Base-by-base conservation (phyloP, 2,888 invertebrate genomes). In the Heliconius cydno region DNA sequence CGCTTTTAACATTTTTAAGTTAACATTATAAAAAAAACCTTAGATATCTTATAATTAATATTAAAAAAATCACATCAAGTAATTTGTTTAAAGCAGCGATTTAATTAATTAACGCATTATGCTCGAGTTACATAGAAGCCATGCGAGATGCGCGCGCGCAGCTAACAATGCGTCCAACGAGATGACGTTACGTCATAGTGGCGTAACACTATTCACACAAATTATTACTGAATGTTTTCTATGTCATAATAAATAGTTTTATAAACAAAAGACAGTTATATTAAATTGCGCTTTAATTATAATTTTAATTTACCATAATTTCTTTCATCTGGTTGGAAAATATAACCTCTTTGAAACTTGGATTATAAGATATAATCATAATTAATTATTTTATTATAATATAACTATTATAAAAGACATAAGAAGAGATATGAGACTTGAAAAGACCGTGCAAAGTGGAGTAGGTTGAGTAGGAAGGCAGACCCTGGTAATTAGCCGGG, bases 91-190 rank as follows among this genome's bases (percentile, higher is more conserved):
- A 89, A 88, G 88, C 87, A 87, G 88, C 88, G 86, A 84, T 82
- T 84, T 87, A 88, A 89, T 89, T 86, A 90, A 88, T 88, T 87
- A 86, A 86, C 85, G 85, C 82, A 87, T 87, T 89, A 89, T 87
- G 84, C 82, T 81, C 82, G 83, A 79, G 81, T 82, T 79, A 63
- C n/a, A 76, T 46, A 78, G 81, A 79, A 80, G 83, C 82, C 83
- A 85, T 85, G 85, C 85, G 83, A 81, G 83, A 77, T 67, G 85
- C 83, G 85, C 85, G 82, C 78, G 83, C 86, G 85, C 84, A 83
- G 82, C 78, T 81, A 85, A 86, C 79, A 86, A 86, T 86, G 74
- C 77, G 71, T 65, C 83, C 82, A 82, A 80, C 81, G 79, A 78
- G 75, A 76, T 71, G 71, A 66, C 81, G 87, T 90, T 90, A 90